These are phyloP conservation scores for Metellina segmentata DNA, from an alignment of 2,888 invertebrate genomes.

Conservation along the genomic window DNA sequence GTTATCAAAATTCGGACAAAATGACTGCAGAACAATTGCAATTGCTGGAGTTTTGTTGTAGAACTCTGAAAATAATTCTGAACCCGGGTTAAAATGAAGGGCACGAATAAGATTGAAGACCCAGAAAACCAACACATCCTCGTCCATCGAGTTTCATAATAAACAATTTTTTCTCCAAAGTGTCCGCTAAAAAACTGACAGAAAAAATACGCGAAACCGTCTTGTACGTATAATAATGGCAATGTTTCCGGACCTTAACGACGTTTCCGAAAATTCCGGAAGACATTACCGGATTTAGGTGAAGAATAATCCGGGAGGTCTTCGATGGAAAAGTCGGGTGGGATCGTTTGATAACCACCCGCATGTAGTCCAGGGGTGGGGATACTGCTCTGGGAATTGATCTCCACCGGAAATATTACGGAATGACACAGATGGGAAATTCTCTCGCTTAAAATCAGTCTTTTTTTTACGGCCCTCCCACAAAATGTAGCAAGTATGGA, in stretches of 20 bases:
- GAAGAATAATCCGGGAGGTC: constrained; percentile 69
- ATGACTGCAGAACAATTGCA: too few species aligned
- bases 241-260: constrained; percentile 72
- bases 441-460: constrained; percentile 59
- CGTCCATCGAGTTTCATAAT: neutral
- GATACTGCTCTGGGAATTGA: constrained; percentile 34
- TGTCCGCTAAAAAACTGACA: neutral
- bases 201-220: constrained; percentile 29
- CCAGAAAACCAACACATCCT: too few species aligned
- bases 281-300: constrained; percentile 74
- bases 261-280: constrained; percentile 73
- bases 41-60: too few species aligned
- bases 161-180: constrained; percentile 33
- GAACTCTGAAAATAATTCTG: too few species aligned
- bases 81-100: too few species aligned
- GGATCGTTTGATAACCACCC: constrained; percentile 55
- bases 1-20: too few species aligned
- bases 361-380: neutral
- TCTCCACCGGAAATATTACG: constrained; percentile 67
- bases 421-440: constrained; percentile 54
- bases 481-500: constrained; percentile 42
- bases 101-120: too few species aligned
- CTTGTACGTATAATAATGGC: constrained; percentile 66
- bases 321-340: constrained; percentile 24
- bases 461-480: constrained; percentile 22